These are phyloP conservation scores for Oophaga pumilio DNA, from an alignment of 2,113 vertebrate species.

Conservation along the genomic window DNA sequence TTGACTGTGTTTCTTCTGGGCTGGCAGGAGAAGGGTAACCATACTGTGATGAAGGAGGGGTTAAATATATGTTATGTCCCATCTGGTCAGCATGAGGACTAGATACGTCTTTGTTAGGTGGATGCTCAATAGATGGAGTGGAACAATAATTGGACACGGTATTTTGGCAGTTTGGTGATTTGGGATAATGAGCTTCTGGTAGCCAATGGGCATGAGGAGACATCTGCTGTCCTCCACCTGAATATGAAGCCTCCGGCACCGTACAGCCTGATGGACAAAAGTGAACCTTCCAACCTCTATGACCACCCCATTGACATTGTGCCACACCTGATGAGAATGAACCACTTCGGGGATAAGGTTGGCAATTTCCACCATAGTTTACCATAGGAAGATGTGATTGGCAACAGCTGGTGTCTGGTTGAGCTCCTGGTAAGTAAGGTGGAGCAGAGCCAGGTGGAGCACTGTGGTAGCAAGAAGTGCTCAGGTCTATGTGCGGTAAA, in stretches of 20 bases:
- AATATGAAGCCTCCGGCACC: slow-evolving; percentile 40
- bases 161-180: slow-evolving; percentile 51
- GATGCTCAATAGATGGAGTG: slow-evolving; percentile 1
- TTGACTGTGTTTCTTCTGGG: slow-evolving; percentile 14
- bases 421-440: slow-evolving; percentile 4
- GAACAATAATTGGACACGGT: neutral
- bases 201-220: slow-evolving; percentile 55
- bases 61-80: slow-evolving; percentile 48
- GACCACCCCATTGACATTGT: slow-evolving; percentile 43
- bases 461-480: slow-evolving; percentile 38
- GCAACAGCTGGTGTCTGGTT: slow-evolving; percentile 32
- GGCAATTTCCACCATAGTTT: slow-evolving; percentile 44
- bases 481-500: slow-evolving; percentile 54
- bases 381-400: slow-evolving; percentile 15
- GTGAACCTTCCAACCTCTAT: slow-evolving; percentile 52
- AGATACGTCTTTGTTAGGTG: slow-evolving; percentile 14
- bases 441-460: slow-evolving; percentile 36
- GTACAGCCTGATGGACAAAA: slow-evolving; percentile 50
- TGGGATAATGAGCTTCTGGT: slow-evolving; percentile 50
- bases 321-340: slow-evolving; percentile 43
- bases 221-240: slow-evolving; percentile 41
- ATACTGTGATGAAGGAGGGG: slow-evolving; percentile 58
- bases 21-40: slow-evolving; percentile 50
- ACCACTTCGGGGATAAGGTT: slow-evolving; percentile 42
- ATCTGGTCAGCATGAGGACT: slow-evolving; percentile 24